Evolutionary conservation across 2,797 vertebrate genomes (phyloP), one percentile per base, ranked within the genome.

Genomic region (Aphelocoma californica): DNA sequence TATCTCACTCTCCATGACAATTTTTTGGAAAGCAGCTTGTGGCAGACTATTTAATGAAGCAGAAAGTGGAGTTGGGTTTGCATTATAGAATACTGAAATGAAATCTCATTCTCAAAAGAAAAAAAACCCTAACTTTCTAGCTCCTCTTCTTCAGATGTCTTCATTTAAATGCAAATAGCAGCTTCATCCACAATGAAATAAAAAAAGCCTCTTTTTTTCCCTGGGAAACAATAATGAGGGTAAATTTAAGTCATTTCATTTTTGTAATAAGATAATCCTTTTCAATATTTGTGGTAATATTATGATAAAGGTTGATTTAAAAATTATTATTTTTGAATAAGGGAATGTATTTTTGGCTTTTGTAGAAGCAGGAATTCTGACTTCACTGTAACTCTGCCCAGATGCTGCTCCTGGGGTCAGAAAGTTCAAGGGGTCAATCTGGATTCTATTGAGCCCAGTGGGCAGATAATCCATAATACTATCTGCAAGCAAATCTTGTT

Each of bases 111-210:
- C 92, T 92, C 74, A 57, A 56, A 95, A 90, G 58, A 44, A 82
- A 78, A 67, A 77, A 61, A 8, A 5, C 23, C 48, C 47, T 74
- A 82, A 81, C 83, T 88, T 95, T 89, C 64, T 87, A 72, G 56
- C 69, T 94, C 81, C 12, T 92, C 82, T 96, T 94, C 86, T 96
- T 95, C 79, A 94, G 93, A 95, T 93, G 73, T 86, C 92, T 96
- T 96, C 60, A 96, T 97, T 97, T 97, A 96, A 96, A 97, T 97
- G 96, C 95, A 96, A 97, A 96, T 97, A 92, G 73, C 64, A 81
- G 70, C 79, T 86, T 93, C 90, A 92, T 78, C 79, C 72, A 66
- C 72, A 86, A 80, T 77, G 91, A 97, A 95, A 91, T 93, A 74
- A 83, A 85, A 74, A 71, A 65, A 72, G 11, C 16, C 18, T 54